phyloP scores from a whole-genome alignment of 92 coral and sea anemone species.

The Micromussa lordhowensis region DNA sequence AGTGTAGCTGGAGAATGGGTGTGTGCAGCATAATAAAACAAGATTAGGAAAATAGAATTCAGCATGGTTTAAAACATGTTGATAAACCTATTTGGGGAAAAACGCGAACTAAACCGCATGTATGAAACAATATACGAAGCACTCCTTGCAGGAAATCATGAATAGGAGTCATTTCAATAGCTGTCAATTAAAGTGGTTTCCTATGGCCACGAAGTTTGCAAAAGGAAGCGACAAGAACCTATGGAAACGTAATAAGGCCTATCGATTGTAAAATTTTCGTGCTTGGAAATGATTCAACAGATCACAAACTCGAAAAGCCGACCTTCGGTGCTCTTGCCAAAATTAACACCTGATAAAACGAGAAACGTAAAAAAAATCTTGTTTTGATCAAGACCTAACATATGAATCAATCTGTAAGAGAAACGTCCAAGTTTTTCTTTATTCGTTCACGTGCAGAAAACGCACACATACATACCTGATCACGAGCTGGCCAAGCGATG shows the following conservation, averaged over 20 bases:
- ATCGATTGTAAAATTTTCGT: conserved; percentile 8
- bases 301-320: background rate
- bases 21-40: background rate
- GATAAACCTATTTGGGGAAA: background rate
- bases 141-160: conserved; percentile 21
- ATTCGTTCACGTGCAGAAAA: background rate
- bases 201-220: conserved; percentile 17
- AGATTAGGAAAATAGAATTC: background rate
- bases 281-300: conserved; percentile 1
- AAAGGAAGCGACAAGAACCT: conserved; percentile 13
- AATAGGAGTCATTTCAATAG: conserved; percentile 10
- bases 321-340: background rate
- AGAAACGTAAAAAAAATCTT: background rate
- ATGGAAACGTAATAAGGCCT: background rate
- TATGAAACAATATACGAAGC: background rate
- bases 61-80: background rate
- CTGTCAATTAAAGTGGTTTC: conserved; percentile 30
- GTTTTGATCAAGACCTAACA: background rate
- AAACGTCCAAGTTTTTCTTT: background rate
- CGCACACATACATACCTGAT: background rate
- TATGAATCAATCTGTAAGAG: background rate
- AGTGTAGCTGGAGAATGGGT: conserved; percentile 15
- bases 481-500: conserved; percentile 1
- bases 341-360: background rate
- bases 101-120: background rate